These are phyloP conservation scores for Zonotrichia albicollis DNA, from an alignment of 2,797 vertebrate species.

Conservation along the genomic window DNA sequence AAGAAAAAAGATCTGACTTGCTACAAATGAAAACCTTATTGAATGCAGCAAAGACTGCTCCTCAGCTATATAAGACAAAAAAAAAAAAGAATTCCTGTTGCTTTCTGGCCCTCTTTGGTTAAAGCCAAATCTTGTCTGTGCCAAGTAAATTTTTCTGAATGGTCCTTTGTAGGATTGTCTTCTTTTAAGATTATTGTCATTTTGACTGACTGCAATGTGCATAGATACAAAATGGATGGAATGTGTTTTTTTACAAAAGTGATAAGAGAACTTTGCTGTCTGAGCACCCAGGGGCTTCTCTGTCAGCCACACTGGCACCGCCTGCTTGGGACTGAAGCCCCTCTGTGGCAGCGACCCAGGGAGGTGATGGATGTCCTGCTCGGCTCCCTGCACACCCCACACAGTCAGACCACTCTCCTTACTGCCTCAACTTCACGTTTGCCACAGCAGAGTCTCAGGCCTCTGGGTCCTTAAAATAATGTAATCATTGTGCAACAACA, in stretches of 20 bases:
- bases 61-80: not conserved
- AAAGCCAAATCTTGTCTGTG: not conserved
- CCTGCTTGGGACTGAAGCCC: not conserved
- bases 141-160: not conserved
- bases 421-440: rapidly evolving
- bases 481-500: not conserved
- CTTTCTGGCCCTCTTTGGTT: not conserved
- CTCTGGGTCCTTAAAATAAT: not conserved
- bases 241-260: not conserved
- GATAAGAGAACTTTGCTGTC: not conserved
- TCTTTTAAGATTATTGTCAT: not conserved
- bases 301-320: not conserved
- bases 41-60: not conserved
- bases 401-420: not conserved
- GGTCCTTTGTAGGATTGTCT: not conserved
- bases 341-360: rapidly evolving
- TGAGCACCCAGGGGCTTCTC: too few relatives aligned
- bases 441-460: not conserved
- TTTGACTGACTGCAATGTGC: not conserved
- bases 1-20: not conserved
- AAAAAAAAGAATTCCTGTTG: not conserved
- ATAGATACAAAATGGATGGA: not conserved
- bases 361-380: not conserved
- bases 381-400: not conserved
- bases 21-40: not conserved